A percentile compares a stretch with the other conserved stretches of the same genome.
Conservation (phyloP, 1,140 invertebrate genomes). For the Nasonia vitripennis region DNA sequence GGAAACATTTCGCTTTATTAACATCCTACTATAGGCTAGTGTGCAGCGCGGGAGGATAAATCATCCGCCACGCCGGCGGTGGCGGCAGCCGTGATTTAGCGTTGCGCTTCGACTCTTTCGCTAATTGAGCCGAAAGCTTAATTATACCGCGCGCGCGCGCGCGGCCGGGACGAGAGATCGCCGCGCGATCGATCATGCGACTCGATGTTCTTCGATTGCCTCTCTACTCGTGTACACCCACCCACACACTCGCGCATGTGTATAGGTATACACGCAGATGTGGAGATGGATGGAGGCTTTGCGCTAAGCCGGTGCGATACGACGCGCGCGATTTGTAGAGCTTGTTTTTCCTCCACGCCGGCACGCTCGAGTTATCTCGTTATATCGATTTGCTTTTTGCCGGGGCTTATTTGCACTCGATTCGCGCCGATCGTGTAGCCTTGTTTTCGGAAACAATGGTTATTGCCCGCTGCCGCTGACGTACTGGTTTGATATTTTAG, state of each 20-base stretch:
- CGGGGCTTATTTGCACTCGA: too few relatives aligned
- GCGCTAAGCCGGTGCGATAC: not conserved
- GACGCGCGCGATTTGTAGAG: not conserved
- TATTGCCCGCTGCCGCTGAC: not conserved
- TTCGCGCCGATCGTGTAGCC: not conserved
- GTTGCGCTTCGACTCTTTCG: conserved; percentile 18
- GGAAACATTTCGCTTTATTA: conserved; percentile 41
- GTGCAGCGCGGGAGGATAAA: not conserved
- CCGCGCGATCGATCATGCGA: not conserved
- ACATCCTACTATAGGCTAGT: not conserved
- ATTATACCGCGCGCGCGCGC: not conserved
- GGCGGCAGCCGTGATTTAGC: conserved; percentile 19
- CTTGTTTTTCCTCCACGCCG: not conserved
- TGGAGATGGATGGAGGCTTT: conserved; percentile 1
- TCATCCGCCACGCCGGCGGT: not conserved
- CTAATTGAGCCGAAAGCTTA: conserved; percentile 29
- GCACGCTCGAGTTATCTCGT: not conserved
- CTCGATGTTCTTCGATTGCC: not conserved
- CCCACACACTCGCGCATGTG: too few relatives aligned
- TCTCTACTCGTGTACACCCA: not conserved
- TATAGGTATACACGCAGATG: not conserved
- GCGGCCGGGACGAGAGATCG: not conserved
- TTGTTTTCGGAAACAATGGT: not conserved
- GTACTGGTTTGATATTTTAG: not conserved
- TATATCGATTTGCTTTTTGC: not conserved